Conservation (phyloP, 2,113 vertebrate species). For the Etia nguti region DNA sequence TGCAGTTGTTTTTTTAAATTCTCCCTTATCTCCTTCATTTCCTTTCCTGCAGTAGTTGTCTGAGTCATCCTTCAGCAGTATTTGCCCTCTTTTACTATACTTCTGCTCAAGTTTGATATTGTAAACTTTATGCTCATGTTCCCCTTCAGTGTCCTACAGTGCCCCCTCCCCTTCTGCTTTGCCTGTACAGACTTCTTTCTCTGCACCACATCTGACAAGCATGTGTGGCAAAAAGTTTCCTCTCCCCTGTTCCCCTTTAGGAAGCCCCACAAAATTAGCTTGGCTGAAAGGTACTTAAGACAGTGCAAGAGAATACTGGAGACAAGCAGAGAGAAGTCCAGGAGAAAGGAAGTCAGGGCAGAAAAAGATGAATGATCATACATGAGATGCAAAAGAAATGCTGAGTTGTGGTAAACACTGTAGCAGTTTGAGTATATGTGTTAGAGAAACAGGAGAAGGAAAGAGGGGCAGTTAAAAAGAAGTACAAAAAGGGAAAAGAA, state of each 20-base stretch:
- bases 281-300: conserved; percentile 49
- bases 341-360: not conserved
- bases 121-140: not conserved
- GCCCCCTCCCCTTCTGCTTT: conserved; percentile 6
- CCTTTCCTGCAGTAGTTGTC: not conserved
- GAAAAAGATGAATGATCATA: not conserved
- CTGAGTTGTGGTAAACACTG: conserved; percentile 2
- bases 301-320: not conserved
- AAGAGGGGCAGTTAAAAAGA: conserved; percentile 41
- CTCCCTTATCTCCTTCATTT: not conserved
- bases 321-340: conserved; percentile 2
- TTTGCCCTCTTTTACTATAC: not conserved
- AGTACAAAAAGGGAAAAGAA: conserved; percentile 31
- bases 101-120: not conserved
- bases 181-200: conserved; percentile 26
- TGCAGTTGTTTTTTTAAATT: not conserved
- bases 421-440: conserved; percentile 8
- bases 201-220: conserved; percentile 71
- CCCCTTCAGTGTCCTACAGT: not conserved
- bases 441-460: not conserved
- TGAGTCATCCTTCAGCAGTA: not conserved
- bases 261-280: conserved; percentile 58
- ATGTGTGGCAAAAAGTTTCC: conserved; percentile 72
- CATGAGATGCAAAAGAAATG: not conserved
- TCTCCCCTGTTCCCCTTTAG: conserved; percentile 51